Base-by-base conservation (phyloP, 2,113 vertebrate genomes). In the Sclerurus mexicanus region DNA sequence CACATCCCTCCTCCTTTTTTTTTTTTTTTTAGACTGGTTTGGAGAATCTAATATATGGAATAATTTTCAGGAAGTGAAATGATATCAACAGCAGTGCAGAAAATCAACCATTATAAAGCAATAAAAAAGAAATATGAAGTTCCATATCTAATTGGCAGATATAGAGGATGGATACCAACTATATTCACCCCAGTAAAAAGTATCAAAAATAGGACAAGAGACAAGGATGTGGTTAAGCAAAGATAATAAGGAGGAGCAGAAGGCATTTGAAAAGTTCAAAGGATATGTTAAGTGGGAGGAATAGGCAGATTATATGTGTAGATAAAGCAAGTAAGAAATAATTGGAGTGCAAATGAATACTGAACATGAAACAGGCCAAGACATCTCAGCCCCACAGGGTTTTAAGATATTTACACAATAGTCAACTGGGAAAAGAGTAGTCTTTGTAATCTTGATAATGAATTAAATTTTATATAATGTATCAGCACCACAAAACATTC, bases 251-350 rank as follows among this genome's bases (percentile, higher is more conserved):
- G 56, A 94, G n/a, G 79, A 87, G n/a, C 42, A 87, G 76, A 83
- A 97, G 82, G 60, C 91, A 92, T 93, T 87, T 95, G 82, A 96
- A 96, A 97, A 97, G 58, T 97, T 96, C 86, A 95, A 97, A 97
- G 78, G 56, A 75, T 96, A 67, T 96, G 83, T 92, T 97, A 96
- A 97, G 64, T 79, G 60, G 68, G 44, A 93, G 47, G 77, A 89
- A 92, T 91, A 85, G 86, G 50, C 44, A 96, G 86, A 97, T 62
- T 92, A 86, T 72, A 88, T 91, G 66, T 66, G 68, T 66, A 95
- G 89, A 85, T 95, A 93, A 89, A 74, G 53, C 21, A 96, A 95
- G 47, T 59, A 82, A 95, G 83, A 97, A 96, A 97, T 90, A 96
- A 96, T 92, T 94, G 67, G 68, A 95, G 68, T 89, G 56, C 95